These are phyloP conservation scores for Drosophila seclusa DNA, from an alignment of 2,888 invertebrate species.

Conservation along the genomic window DNA sequence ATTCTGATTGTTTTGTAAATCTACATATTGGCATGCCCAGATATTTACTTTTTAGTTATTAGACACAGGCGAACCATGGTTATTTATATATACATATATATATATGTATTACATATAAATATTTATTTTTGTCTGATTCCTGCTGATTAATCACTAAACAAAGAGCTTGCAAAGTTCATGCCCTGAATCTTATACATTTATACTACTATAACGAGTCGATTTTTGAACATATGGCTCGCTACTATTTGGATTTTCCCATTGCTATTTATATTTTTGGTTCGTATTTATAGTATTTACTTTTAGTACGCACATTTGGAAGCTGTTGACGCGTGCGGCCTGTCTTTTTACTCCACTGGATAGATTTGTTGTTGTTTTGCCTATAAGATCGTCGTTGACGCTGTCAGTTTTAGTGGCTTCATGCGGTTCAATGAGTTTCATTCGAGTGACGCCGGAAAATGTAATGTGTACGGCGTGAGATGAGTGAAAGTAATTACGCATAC, in stretches of 20 bases:
- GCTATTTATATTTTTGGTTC: slow-evolving; percentile 30
- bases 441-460: slow-evolving; percentile 41
- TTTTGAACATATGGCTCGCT: slow-evolving; percentile 25
- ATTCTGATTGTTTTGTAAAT: background rate
- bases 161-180: slow-evolving; percentile 2
- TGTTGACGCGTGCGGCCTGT: slow-evolving; percentile 57
- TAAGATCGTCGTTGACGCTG: slow-evolving; percentile 53
- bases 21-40: background rate
- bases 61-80: background rate
- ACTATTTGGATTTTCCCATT: slow-evolving; percentile 23
- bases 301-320: slow-evolving; percentile 62
- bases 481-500: slow-evolving; percentile 4
- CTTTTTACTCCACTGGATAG: slow-evolving; percentile 22
- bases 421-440: slow-evolving; percentile 65
- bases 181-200: slow-evolving; percentile 1
- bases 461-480: slow-evolving; percentile 29
- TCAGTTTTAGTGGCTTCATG: slow-evolving; percentile 65
- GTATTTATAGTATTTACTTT: slow-evolving; percentile 52
- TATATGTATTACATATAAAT: background rate
- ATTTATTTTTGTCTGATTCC: background rate
- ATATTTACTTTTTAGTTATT: background rate
- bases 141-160: background rate
- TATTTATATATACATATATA: background rate
- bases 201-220: slow-evolving; percentile 4
- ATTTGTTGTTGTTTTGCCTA: slow-evolving; percentile 19